Conservation (phyloP, 2,888 invertebrate species). For the Meandrusa payeni region DNA sequence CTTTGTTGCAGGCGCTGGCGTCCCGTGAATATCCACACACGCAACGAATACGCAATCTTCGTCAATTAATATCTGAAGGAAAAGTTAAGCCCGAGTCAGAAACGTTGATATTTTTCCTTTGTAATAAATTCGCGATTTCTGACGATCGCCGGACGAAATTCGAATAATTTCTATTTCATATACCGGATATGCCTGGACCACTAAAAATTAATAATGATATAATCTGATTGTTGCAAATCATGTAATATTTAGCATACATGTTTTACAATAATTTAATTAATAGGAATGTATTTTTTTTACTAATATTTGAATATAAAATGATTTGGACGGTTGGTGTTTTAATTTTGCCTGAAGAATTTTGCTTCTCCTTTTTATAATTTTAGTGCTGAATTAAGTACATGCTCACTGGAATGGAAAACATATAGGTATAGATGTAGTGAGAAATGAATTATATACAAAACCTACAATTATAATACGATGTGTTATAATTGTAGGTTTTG, state of each 20-base stretch:
- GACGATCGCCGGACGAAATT: constrained; percentile 59
- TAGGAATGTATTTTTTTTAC: constrained; percentile 4
- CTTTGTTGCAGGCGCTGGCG: constrained; percentile 36
- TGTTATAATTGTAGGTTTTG: too few species aligned
- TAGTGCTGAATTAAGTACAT: too few species aligned
- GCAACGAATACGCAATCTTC: constrained; percentile 82
- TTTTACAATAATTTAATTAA: constrained; percentile 5
- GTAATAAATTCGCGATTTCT: constrained; percentile 74
- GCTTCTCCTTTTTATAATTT: too few species aligned
- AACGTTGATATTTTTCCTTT: constrained; percentile 74
- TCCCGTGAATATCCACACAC: constrained; percentile 81
- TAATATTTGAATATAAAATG: background rate
- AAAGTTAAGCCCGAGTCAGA: constrained; percentile 73
- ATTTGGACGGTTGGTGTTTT: too few species aligned
- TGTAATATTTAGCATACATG: constrained; percentile 1
- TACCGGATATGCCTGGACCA: background rate
- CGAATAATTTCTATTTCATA: constrained; percentile 33
- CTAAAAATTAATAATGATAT: too few species aligned
- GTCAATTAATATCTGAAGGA: constrained; percentile 65
- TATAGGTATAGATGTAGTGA: too few species aligned
- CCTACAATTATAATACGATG: too few species aligned
- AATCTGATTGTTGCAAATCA: background rate
- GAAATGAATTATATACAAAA: too few species aligned
- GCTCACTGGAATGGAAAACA: too few species aligned
- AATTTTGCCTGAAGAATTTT: too few species aligned